A percentile compares a stretch with the other conserved stretches of the same genome.
These are phyloP conservation scores for Batillaria attramentaria DNA, from an alignment of 1,140 invertebrate genomes.

Conservation along the genomic window DNA sequence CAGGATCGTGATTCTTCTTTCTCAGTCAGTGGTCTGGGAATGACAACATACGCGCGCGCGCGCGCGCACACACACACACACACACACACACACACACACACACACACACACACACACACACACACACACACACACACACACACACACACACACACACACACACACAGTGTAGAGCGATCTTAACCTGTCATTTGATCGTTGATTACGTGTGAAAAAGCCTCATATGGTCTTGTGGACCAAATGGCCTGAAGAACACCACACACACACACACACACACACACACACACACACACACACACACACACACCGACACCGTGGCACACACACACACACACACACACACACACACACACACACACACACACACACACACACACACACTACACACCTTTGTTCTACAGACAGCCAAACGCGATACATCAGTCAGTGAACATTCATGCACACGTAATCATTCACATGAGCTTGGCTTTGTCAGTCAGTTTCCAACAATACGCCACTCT, in stretches of 20 bases:
- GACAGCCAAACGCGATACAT: too few relatives aligned
- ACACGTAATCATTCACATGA: too few relatives aligned
- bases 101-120: constrained; percentile 7
- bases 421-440: too few relatives aligned
- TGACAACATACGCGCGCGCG: background rate
- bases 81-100: background rate
- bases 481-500: too few relatives aligned
- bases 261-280: background rate
- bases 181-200: too few relatives aligned
- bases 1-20: background rate
- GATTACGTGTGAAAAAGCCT: background rate
- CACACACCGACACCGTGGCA: too few relatives aligned
- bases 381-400: too few relatives aligned
- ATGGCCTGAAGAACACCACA: background rate
- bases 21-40: background rate
- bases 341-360: too few relatives aligned
- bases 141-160: constrained; percentile 19
- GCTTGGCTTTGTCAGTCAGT: too few relatives aligned
- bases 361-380: too few relatives aligned
- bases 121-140: constrained; percentile 14
- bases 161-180: constrained; percentile 1
- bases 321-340: too few relatives aligned
- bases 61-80: background rate
- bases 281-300: too few relatives aligned
- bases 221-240: background rate